Conservation (phyloP, 2,888 invertebrate species). For the Eubasilissa splendida region DNA sequence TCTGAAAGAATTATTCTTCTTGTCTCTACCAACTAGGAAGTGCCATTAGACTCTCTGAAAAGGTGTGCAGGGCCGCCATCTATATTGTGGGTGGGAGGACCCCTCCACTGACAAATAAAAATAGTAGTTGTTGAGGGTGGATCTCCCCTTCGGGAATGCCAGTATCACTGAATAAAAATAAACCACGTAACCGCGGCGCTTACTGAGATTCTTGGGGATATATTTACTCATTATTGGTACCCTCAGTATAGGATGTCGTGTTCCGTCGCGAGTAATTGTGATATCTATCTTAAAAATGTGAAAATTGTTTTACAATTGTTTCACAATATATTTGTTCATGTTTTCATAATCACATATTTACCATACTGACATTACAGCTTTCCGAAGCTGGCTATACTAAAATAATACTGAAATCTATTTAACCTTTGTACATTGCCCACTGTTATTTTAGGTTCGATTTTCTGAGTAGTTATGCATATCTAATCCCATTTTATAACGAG, state of each 20-base stretch:
- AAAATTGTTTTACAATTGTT: too few relatives aligned
- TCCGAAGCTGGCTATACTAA: too few relatives aligned
- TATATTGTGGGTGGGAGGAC: constrained; percentile 25
- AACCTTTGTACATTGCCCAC: too few relatives aligned
- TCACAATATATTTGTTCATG: too few relatives aligned
- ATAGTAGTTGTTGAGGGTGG: constrained; percentile 47
- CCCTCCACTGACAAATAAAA: constrained; percentile 38
- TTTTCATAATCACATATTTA: too few relatives aligned
- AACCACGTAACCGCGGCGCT: constrained; percentile 19
- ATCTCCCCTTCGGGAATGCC: constrained; percentile 22
- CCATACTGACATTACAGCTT: too few relatives aligned
- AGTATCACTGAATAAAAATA: constrained; percentile 30
- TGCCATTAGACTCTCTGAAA: constrained; percentile 23
- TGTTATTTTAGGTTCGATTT: too few relatives aligned
- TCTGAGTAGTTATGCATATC: too few relatives aligned
- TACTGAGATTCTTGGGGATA: constrained; percentile 10
- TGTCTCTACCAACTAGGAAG: constrained; percentile 23
- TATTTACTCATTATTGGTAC: constrained; percentile 21
- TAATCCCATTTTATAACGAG: too few relatives aligned
- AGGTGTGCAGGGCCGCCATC: constrained; percentile 40
- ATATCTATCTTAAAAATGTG: not conserved
- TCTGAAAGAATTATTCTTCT: constrained; percentile 30
- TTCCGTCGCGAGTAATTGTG: not conserved
- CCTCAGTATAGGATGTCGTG: not conserved
- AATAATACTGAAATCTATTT: too few relatives aligned